Conservation (phyloP, 2,888 invertebrate genomes). For the Myathropa florea region DNA sequence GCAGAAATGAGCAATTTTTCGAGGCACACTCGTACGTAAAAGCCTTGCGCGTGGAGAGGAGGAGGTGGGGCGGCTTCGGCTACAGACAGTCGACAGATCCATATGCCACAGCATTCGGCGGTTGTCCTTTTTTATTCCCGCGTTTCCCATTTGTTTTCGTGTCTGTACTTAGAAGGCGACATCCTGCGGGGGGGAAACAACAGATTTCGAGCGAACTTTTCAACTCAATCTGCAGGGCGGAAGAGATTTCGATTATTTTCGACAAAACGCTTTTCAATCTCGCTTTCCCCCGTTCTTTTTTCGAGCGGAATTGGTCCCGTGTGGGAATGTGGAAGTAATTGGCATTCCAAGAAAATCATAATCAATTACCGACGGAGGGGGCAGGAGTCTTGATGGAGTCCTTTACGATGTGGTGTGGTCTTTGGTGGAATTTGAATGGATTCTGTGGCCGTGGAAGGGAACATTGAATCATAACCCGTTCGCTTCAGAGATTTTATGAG, state of each 20-base stretch:
- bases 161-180: not conserved
- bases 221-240: not conserved
- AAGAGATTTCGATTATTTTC: conserved; percentile 13
- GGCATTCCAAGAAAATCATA: conserved; percentile 10
- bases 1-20: conserved; percentile 19
- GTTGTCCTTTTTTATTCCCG: not conserved
- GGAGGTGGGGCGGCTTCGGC: not conserved
- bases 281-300: not conserved
- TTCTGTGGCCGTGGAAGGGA: not conserved
- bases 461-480: not conserved
- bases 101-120: not conserved
- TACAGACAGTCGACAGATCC: not conserved
- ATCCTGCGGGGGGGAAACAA: not conserved
- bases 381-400: not conserved
- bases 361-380: conserved; percentile 4
- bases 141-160: not conserved
- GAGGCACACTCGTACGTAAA: not conserved
- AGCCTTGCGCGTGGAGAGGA: no score
- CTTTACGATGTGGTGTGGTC: not conserved
- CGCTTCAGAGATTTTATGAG: not conserved
- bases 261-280: conserved; percentile 14
- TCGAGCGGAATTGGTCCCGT: not conserved
- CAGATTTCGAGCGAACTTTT: not conserved
- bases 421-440: not conserved
- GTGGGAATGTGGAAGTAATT: conserved; percentile 25